Percentiles rank a stretch among this genome's conserved stretches.
These are phyloP conservation scores for Peromyscus californicus DNA, from an alignment of 2,113 vertebrate species.

Conservation along the genomic window DNA sequence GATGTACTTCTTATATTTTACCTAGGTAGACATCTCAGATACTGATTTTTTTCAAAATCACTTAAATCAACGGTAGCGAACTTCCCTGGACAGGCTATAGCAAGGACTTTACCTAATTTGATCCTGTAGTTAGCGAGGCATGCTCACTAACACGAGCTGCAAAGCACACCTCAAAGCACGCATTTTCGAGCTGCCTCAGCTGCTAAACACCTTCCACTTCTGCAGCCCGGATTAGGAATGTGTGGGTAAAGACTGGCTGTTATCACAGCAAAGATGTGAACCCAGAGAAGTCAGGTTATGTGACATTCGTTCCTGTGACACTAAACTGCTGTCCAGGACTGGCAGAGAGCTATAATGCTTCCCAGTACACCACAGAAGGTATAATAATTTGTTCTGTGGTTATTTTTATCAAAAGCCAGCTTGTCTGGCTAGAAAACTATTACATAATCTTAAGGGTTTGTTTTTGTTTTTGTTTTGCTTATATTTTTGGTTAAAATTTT, in stretches of 20 bases:
- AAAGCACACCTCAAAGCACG: slow-evolving; percentile 1
- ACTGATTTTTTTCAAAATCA: background rate
- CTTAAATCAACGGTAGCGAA: background rate
- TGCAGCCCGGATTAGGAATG: background rate
- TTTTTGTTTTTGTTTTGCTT: background rate
- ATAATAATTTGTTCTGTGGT: background rate
- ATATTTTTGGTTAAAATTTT: background rate
- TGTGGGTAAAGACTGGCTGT: background rate
- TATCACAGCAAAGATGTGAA: background rate
- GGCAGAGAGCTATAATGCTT: background rate
- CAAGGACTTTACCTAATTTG: slow-evolving; percentile 40
- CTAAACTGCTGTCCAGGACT: background rate
- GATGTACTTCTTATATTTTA: slow-evolving; percentile 8
- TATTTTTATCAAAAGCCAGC: background rate
- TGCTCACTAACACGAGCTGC: background rate
- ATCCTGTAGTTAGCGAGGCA: background rate
- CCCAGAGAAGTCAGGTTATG: background rate
- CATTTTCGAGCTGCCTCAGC: background rate
- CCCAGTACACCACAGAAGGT: background rate
- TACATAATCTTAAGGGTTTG: background rate
- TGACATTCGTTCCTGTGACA: background rate
- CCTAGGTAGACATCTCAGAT: background rate
- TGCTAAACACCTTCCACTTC: background rate
- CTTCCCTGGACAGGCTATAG: slow-evolving; percentile 14
- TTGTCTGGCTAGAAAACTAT: slow-evolving; percentile 1